These are phyloP conservation scores for Verasper variegatus DNA, from an alignment of 2,113 vertebrate genomes.

Conservation along the genomic window DNA sequence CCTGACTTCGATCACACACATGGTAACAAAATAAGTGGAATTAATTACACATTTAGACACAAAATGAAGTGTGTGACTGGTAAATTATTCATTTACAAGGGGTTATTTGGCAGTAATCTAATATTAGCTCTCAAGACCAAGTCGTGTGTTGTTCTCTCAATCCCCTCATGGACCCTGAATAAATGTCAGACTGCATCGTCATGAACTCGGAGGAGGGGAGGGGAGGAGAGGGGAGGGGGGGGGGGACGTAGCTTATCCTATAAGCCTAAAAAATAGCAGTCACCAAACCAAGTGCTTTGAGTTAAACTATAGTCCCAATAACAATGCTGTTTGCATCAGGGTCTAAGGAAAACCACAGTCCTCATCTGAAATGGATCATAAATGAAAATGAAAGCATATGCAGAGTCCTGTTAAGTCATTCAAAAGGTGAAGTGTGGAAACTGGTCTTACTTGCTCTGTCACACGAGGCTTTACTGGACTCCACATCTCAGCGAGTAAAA, in stretches of 20 bases:
- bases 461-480: conserved; percentile 82
- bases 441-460: conserved; percentile 91
- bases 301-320: conserved; percentile 46
- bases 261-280: conserved; percentile 69
- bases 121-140: conserved; percentile 85
- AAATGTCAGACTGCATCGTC: conserved; percentile 75
- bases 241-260: conserved; percentile 49
- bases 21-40: conserved; percentile 87
- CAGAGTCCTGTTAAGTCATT: conserved; percentile 64
- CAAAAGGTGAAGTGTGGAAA: conserved; percentile 82
- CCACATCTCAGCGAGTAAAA: conserved; percentile 75
- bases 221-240: neutral
- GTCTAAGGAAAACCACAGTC: conserved; percentile 51
- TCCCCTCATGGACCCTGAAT: conserved; percentile 72
- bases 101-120: conserved; percentile 91
- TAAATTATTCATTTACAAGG: conserved; percentile 92
- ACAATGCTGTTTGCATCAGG: conserved; percentile 33
- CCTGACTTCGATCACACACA: conserved; percentile 80
- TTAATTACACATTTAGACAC: conserved; percentile 89
- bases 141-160: conserved; percentile 71
- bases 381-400: conserved; percentile 70
- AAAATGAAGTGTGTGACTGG: conserved; percentile 89
- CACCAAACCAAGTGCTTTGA: conserved; percentile 75
- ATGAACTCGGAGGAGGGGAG: conserved; percentile 52
- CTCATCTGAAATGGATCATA: conserved; percentile 55